phyloP scores from a whole-genome alignment of 2,113 vertebrate species.

The Thermophis baileyi region DNA sequence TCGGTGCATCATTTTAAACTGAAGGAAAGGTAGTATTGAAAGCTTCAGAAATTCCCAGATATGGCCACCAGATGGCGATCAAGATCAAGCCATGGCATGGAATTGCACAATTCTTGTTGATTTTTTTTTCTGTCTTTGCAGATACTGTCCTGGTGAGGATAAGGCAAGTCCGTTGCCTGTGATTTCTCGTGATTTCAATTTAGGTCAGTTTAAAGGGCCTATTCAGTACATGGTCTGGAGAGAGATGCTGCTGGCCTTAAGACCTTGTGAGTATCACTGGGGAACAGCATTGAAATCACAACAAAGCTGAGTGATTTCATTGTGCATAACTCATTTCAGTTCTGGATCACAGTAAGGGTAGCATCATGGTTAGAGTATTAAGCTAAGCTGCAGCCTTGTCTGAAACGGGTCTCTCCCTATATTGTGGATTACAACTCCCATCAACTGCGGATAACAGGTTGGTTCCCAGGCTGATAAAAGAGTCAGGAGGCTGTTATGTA shows the following conservation, averaged over 20 bases:
- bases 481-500: background rate
- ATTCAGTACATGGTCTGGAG: conserved; percentile 13
- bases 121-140: background rate
- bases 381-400: background rate
- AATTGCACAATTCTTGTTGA: background rate
- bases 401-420: too few species aligned
- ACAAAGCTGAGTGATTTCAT: background rate
- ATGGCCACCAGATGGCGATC: background rate
- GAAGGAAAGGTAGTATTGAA: background rate
- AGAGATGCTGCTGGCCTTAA: conserved; percentile 1
- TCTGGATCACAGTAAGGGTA: background rate
- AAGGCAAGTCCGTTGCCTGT: background rate
- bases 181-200: background rate
- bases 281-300: background rate
- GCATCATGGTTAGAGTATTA: background rate
- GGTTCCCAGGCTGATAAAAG: background rate
- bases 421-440: background rate
- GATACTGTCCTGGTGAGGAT: background rate
- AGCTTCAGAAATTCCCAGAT: background rate
- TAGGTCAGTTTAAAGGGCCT: conserved; percentile 20
- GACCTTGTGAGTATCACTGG: conserved; percentile 1
- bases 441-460: background rate
- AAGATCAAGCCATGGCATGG: background rate
- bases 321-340: background rate
- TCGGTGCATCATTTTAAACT: background rate